These are phyloP conservation scores for Hartigia nigra DNA, from an alignment of 2,888 invertebrate genomes.

Conservation along the genomic window DNA sequence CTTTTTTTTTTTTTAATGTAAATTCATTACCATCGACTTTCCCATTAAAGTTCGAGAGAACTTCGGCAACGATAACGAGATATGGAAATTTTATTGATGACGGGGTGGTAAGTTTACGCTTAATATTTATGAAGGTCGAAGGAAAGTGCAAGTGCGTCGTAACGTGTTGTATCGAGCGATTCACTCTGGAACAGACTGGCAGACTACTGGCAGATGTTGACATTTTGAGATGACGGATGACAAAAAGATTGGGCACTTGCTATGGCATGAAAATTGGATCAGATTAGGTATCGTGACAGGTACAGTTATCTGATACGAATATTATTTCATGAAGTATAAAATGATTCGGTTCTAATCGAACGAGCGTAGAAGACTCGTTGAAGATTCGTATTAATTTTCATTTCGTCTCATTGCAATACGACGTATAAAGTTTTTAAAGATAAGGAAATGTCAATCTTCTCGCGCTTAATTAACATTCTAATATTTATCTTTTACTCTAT, in stretches of 20 bases:
- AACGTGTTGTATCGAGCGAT: background rate
- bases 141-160: slow-evolving; percentile 3
- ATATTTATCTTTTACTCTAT: background rate
- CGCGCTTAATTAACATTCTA: background rate
- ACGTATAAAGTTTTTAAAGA: background rate
- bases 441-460: background rate
- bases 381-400: background rate
- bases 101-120: slow-evolving; percentile 1
- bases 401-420: background rate
- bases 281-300: background rate
- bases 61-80: background rate
- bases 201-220: background rate
- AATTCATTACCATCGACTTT: background rate
- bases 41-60: background rate
- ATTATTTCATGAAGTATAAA: background rate
- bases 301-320: background rate
- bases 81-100: background rate
- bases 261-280: background rate
- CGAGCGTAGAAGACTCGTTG: background rate
- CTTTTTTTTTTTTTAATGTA: background rate
- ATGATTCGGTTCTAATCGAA: background rate
- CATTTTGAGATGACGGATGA: background rate
- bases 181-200: background rate
- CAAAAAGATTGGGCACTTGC: background rate
- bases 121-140: slow-evolving; percentile 15